These are phyloP conservation scores for Coracias cyanogaster DNA, from an alignment of 2,797 vertebrate genomes.

Conservation along the genomic window DNA sequence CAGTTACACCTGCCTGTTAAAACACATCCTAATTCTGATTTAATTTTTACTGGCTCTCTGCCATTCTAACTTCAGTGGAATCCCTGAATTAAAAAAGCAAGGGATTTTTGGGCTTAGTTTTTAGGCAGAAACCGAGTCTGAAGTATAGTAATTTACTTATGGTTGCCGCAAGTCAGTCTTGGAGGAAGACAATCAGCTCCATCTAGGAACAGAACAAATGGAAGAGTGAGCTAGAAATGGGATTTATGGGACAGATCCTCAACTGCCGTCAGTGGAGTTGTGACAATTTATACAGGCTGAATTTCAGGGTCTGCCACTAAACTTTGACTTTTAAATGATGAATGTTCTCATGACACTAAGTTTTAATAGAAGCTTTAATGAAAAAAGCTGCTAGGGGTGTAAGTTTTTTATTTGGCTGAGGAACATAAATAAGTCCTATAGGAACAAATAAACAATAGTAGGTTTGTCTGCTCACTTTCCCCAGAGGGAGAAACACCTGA, in stretches of 20 bases:
- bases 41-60: background rate
- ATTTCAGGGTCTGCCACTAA: background rate
- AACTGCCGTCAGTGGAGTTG: background rate
- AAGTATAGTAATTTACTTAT: background rate
- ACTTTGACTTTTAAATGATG: background rate
- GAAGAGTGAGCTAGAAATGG: background rate
- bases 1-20: background rate
- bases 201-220: background rate
- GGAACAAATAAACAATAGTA: background rate
- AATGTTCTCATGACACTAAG: background rate
- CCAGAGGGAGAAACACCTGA: background rate
- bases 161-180: background rate
- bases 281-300: background rate
- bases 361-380: conserved; percentile 27
- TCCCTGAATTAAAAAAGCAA: background rate
- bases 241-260: background rate
- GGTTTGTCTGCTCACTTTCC: background rate
- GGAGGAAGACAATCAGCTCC: background rate
- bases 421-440: background rate
- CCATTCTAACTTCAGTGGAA: background rate
- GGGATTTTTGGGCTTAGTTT: background rate
- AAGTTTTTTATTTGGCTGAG: conserved; percentile 15
- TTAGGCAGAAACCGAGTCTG: background rate
- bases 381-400: conserved; percentile 4
- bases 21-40: background rate